A percentile compares a stretch with the other conserved stretches of the same genome.
These are phyloP conservation scores for Anhinga rufa DNA, from an alignment of 2,113 vertebrate species.

Conservation along the genomic window DNA sequence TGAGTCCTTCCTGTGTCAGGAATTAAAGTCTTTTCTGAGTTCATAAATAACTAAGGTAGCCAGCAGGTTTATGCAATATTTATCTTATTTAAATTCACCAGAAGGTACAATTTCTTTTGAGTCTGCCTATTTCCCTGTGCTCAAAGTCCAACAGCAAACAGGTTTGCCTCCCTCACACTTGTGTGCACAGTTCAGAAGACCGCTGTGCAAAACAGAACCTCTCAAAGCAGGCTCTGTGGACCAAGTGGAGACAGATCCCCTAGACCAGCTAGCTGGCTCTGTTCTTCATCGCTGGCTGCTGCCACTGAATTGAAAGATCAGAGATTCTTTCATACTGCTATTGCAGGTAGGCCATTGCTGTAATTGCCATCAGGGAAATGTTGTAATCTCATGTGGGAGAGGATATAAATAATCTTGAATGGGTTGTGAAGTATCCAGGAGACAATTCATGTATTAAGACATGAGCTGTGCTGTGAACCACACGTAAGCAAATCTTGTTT, in stretches of 20 bases:
- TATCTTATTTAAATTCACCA: background rate
- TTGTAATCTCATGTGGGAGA: background rate
- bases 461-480: background rate
- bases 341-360: background rate
- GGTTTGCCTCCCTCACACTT: background rate
- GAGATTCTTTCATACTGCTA: background rate
- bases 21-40: background rate
- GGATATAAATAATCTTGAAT: conserved; percentile 21
- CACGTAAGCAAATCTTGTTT: background rate
- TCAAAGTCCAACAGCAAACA: background rate
- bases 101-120: background rate
- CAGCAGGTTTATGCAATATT: background rate
- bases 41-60: background rate
- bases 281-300: background rate
- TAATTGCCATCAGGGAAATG: background rate
- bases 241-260: background rate
- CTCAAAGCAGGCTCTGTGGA: background rate
- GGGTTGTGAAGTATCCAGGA: background rate
- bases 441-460: background rate
- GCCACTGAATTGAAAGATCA: background rate
- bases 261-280: background rate
- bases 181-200: background rate
- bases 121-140: background rate
- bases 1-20: background rate
- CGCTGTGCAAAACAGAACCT: background rate